phyloP scores from a whole-genome alignment of 1,140 invertebrate genomes.

The Glossosoma conforme region DNA sequence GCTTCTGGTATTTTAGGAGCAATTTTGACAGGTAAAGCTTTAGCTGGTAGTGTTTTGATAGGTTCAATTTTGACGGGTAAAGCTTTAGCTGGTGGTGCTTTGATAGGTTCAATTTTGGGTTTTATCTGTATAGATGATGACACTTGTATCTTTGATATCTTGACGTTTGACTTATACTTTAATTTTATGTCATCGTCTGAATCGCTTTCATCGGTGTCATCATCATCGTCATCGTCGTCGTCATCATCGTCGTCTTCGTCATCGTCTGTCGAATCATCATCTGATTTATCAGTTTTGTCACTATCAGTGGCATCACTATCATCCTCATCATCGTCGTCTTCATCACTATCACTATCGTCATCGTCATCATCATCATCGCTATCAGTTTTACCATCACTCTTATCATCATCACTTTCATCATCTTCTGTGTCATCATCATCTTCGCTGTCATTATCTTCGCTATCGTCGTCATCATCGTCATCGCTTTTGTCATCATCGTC shows the following conservation, averaged over 20 bases:
- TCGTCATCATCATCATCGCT: slow-evolving; percentile 25
- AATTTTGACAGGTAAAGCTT: too few species aligned
- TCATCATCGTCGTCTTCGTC: slow-evolving; percentile 21
- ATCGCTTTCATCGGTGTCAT: slow-evolving; percentile 25
- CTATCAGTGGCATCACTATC: too few species aligned
- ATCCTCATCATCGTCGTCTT: slow-evolving; percentile 11
- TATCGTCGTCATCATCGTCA: slow-evolving; percentile 21
- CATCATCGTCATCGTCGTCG: slow-evolving; percentile 30
- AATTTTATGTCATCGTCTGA: slow-evolving; percentile 13
- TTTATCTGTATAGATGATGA: too few species aligned
- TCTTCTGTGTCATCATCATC: slow-evolving; percentile 22
- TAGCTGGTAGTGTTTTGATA: too few species aligned
- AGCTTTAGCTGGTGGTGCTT: too few species aligned
- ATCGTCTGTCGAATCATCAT: slow-evolving; percentile 8
- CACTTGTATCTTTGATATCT: too few species aligned
- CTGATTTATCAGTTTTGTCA: too few species aligned
- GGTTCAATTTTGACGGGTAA: too few species aligned
- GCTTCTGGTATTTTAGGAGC: too few species aligned
- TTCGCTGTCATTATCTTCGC: slow-evolving; percentile 22
- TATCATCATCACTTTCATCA: slow-evolving; percentile 14
- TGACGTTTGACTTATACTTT: too few species aligned
- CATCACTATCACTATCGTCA: slow-evolving; percentile 12
- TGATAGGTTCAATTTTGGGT: too few species aligned
- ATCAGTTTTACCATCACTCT: slow-evolving; percentile 24
- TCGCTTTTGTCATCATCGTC: slow-evolving; percentile 15